phyloP scores from a whole-genome alignment of 2,113 vertebrate genomes.

The Tursiops truncatus region DNA sequence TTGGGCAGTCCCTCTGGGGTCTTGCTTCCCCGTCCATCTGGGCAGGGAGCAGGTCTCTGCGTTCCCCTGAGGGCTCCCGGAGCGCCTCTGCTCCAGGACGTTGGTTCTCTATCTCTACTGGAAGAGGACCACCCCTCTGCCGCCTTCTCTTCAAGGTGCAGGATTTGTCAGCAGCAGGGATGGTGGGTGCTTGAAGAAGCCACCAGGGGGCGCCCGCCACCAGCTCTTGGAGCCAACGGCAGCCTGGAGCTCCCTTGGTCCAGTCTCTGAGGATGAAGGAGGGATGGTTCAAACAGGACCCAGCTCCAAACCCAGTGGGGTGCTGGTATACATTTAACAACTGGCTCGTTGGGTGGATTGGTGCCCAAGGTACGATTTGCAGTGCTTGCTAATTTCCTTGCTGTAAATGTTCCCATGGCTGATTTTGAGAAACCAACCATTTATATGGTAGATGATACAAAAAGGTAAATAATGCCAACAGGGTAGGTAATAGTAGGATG shows the following conservation, averaged over 20 bases:
- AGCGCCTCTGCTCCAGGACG: not conserved
- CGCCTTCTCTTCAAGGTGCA: fast-evolving
- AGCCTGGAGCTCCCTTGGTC: fast-evolving
- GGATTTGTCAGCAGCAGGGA: not conserved
- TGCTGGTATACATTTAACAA: not conserved
- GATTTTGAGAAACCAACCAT: not conserved
- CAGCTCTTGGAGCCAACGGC: not conserved
- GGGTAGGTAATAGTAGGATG: not conserved
- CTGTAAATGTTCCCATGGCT: fast-evolving
- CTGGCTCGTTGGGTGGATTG: not conserved
- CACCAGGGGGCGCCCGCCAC: conserved; percentile 53
- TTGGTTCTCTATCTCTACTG: not conserved
- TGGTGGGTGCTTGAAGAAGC: not conserved
- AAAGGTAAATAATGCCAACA: not conserved
- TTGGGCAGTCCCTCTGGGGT: not conserved
- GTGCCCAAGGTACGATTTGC: not conserved
- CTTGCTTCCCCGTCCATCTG: not conserved
- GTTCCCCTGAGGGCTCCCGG: not conserved
- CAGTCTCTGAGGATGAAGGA: fast-evolving
- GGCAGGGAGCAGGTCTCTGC: not conserved
- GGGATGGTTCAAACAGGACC: fast-evolving
- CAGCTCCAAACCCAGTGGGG: fast-evolving
- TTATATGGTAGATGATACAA: fast-evolving
- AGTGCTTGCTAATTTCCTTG: not conserved
- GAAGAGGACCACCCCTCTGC: not conserved